Evolutionary conservation across 2,113 vertebrate genomes (phyloP), one percentile per base, ranked within the genome.

Genomic region (Copsychus sechellarum): DNA sequence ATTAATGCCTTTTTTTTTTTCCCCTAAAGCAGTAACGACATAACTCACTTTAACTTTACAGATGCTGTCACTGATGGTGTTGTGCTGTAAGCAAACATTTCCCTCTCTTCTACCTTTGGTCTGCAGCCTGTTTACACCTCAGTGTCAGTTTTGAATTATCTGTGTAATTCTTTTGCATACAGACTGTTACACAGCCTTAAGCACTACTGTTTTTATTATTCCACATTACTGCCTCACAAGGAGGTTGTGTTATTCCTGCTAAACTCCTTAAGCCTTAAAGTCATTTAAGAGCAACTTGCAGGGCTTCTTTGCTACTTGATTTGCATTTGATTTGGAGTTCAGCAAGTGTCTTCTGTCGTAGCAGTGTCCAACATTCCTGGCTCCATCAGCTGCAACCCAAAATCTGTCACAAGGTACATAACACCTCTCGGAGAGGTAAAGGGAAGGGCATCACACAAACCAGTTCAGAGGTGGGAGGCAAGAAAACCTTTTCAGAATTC

Each of bases 11-110:
- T 28, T n/a, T 64, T 62, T 70, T 40, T 40, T 57, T 88, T 43
- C 23, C 34, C 23, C 34, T 51, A 50, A 81, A 81, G 40, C 82
- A 90, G 47, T 48, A 83, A 42, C 69, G 29, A 83, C 43, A 34
- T 90, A 90, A 78, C 51, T 96, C 45, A 62, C n/a, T 92, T 72
- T 50, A 66, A 64, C 71, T 92, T 91, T 93, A 53, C 45, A 86
- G 85, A 65, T 90, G 40, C 45, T 82, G 40, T 48, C 66, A 77
- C 42, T 67, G 76, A 60, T 25, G n/a, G 28, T 16, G 42, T 42
- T 83, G 57, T 56, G 90, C 70, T 92, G 47, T 81, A 86, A 92
- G 86, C 60, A 93, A 92, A 71, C 71, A 81, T 81, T 92, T 92
- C 60, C 67, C 38, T 31, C 14, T 74, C 66, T 91, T 78, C 43